Evolutionary conservation across 1,140 invertebrate genomes (phyloP).

Genomic region (Drosophila sturtevanti): DNA sequence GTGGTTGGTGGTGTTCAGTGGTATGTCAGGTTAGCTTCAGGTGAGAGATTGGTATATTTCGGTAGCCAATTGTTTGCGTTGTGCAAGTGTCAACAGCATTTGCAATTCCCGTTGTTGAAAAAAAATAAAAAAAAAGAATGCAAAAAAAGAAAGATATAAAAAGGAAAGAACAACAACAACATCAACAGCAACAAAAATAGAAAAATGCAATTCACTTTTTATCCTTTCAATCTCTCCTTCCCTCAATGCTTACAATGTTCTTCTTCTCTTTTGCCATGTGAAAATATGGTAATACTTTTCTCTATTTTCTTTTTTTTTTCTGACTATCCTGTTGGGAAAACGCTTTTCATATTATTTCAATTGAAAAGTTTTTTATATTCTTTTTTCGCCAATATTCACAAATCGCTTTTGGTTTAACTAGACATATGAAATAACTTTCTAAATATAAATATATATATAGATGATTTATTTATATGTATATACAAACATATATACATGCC

Average conservation of each 20-base stretch:
- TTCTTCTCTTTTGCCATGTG: background rate
- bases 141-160: background rate
- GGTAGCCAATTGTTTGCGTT: constrained; percentile 74
- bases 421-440: constrained; percentile 30
- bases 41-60: constrained; percentile 46
- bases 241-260: background rate
- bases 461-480: constrained; percentile 23
- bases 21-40: constrained; percentile 3
- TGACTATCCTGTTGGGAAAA: constrained; percentile 3
- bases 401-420: constrained; percentile 49
- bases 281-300: constrained; percentile 15
- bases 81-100: constrained; percentile 80
- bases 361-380: background rate
- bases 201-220: background rate
- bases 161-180: background rate
- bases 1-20: background rate
- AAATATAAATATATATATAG: constrained; percentile 11
- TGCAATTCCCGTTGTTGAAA: constrained; percentile 70
- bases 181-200: background rate
- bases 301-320: constrained; percentile 16
- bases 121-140: constrained; percentile 40
- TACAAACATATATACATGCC: too few species aligned
- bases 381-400: constrained; percentile 4
- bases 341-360: constrained; percentile 46
- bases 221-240: background rate